Evolutionary conservation across 2,113 vertebrate species (phyloP).

Genomic region (Bos indicus): DNA sequence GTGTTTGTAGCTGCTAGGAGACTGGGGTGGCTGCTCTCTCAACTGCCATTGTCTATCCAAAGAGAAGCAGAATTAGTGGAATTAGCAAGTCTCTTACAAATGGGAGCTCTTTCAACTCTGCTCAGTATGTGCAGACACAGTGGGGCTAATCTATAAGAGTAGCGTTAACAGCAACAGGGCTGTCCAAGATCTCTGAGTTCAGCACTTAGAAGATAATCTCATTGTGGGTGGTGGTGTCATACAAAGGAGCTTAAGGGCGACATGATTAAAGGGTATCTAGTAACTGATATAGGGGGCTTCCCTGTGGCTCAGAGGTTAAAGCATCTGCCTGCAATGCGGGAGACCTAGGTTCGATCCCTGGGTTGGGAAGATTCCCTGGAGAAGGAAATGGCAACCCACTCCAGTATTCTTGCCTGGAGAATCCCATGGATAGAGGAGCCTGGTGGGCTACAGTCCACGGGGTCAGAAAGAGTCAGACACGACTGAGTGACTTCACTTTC

Average conservation of each 20-base stretch:
- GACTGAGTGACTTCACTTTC: too few species aligned
- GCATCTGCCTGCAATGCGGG: too few species aligned
- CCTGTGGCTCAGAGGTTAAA: too few species aligned
- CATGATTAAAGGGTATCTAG: not conserved
- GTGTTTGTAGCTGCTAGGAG: not conserved
- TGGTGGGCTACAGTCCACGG: too few species aligned
- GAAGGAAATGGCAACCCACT: too few species aligned
- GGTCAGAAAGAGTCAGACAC: too few species aligned
- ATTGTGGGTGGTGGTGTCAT: not conserved
- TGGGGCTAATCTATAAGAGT: not conserved
- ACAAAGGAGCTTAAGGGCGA: not conserved
- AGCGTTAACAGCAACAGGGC: too few species aligned
- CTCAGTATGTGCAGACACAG: not conserved
- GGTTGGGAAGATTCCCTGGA: too few species aligned
- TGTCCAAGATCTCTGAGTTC: not conserved
- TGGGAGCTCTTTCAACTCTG: not conserved
- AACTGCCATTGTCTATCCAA: not conserved
- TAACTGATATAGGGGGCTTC: not conserved
- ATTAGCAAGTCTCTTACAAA: not conserved
- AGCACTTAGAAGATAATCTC: not conserved
- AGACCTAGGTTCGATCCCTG: too few species aligned
- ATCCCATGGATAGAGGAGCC: too few species aligned
- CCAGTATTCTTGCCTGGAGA: too few species aligned
- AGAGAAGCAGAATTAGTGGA: not conserved
- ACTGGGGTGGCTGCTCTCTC: not conserved